phyloP scores from a whole-genome alignment of 2,888 invertebrate species.

The Bruchidius siliquastri region DNA sequence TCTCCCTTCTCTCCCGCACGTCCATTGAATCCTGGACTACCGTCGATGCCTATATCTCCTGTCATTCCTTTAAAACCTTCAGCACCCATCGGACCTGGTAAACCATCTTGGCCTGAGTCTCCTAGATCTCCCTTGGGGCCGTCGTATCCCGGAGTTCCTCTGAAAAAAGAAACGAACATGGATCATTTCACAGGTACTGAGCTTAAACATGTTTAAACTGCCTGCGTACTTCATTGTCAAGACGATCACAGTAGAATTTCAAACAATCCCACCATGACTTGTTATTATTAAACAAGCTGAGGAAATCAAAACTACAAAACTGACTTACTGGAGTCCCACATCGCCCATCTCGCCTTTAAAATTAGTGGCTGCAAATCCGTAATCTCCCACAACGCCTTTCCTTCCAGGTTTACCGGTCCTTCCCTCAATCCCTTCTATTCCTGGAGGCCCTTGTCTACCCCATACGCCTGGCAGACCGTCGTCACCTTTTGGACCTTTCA shows the following conservation, averaged over 20 bases:
- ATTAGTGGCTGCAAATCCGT: constrained; percentile 54
- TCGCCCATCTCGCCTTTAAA: constrained; percentile 53
- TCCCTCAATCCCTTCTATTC: constrained; percentile 61
- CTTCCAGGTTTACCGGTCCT: constrained; percentile 54
- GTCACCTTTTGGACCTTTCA: constrained; percentile 54
- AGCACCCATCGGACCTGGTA: constrained; percentile 38
- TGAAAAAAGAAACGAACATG: neutral
- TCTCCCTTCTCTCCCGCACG: constrained; percentile 40
- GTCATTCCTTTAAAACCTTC: constrained; percentile 45
- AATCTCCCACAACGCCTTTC: constrained; percentile 59
- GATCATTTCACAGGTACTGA: neutral
- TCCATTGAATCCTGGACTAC: constrained; percentile 45
- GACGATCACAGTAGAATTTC: no score
- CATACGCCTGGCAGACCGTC: constrained; percentile 56
- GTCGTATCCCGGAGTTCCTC: constrained; percentile 52
- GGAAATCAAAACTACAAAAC: no score
- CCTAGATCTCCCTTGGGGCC: constrained; percentile 55
- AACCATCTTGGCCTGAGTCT: constrained; percentile 50
- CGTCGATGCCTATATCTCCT: constrained; percentile 52
- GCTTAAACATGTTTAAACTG: no score
- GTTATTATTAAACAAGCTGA: no score
- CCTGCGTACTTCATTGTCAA: no score
- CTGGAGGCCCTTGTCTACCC: constrained; percentile 56
- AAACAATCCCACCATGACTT: no score
- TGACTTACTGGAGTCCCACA: constrained; percentile 41